A percentile compares a stretch with the other conserved stretches of the same genome.
phyloP scores from a whole-genome alignment of 2,888 invertebrate species.

The Petrolisthes manimaculis region DNA sequence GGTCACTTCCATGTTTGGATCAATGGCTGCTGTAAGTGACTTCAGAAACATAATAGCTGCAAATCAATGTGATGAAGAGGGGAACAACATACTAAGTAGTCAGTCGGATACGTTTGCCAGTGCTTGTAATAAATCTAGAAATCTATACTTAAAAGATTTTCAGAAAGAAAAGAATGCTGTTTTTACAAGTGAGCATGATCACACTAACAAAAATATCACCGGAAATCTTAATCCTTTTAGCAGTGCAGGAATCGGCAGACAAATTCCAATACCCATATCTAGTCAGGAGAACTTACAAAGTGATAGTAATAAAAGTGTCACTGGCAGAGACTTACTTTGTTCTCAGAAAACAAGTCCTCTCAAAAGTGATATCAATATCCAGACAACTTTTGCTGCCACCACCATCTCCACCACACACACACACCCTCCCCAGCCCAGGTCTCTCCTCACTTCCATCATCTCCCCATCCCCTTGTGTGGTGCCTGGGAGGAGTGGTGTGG shows the following conservation, averaged over 20 bases:
- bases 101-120: not conserved
- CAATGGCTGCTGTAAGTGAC: conserved; percentile 58
- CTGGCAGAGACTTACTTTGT: not conserved
- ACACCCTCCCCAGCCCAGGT: conserved; percentile 21
- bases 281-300: conserved; percentile 36
- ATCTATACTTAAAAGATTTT: conserved; percentile 48
- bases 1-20: conserved; percentile 65
- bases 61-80: conserved; percentile 22
- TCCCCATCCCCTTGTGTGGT: conserved; percentile 25
- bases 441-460: conserved; percentile 18
- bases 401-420: not conserved
- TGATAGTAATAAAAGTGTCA: not conserved
- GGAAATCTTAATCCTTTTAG: conserved; percentile 23
- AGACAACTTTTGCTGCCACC: not conserved
- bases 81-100: not conserved
- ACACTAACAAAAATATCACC: not conserved
- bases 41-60: conserved; percentile 44
- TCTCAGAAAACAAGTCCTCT: not conserved
- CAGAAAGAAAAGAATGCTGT: conserved; percentile 38
- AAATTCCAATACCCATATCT: conserved; percentile 27
- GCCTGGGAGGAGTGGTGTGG: not conserved
- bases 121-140: conserved; percentile 28
- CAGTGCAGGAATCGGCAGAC: conserved; percentile 29
- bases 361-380: not conserved
- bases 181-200: not conserved